Evolutionary conservation across 2,888 invertebrate genomes (phyloP).

Genomic region (Quadriops clusia): DNA sequence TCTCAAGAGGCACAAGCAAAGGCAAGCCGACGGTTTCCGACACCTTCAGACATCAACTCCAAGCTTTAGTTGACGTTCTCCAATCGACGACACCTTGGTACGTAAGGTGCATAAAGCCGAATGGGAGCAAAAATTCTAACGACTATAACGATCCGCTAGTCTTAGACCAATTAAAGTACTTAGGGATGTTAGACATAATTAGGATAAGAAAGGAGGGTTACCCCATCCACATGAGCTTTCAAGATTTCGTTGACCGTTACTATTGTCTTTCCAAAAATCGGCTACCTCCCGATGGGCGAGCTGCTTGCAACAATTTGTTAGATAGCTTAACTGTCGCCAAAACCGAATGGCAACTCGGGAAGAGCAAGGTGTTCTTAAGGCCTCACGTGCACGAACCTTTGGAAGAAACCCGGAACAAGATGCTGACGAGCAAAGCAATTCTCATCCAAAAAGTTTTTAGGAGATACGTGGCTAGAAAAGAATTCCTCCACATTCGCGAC

Average conservation of each 20-base stretch:
- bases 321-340: slow-evolving; percentile 53
- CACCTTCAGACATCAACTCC: slow-evolving; percentile 77
- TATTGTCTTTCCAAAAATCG: slow-evolving; percentile 50
- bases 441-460: slow-evolving; percentile 67
- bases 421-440: slow-evolving; percentile 58
- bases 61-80: slow-evolving; percentile 77
- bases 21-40: slow-evolving; percentile 84
- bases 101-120: slow-evolving; percentile 87
- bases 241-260: slow-evolving; percentile 65
- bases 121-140: slow-evolving; percentile 69
- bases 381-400: slow-evolving; percentile 72
- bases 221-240: slow-evolving; percentile 71
- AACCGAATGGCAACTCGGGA: slow-evolving; percentile 81
- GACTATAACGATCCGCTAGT: slow-evolving; percentile 71
- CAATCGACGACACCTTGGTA: slow-evolving; percentile 88
- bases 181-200: slow-evolving; percentile 90
- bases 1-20: slow-evolving; percentile 76
- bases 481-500: slow-evolving; percentile 51
- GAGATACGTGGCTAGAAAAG: slow-evolving; percentile 50
- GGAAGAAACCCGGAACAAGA: slow-evolving; percentile 62
- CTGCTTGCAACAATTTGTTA: slow-evolving; percentile 42
- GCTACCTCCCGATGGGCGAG: slow-evolving; percentile 38
- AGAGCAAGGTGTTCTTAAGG: slow-evolving; percentile 74
- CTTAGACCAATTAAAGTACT: slow-evolving; percentile 75
- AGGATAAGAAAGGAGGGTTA: slow-evolving; percentile 82